Base-by-base conservation (phyloP, 37 sponge, comb jelly and placozoan species). In the Crambe crambe region DNA sequence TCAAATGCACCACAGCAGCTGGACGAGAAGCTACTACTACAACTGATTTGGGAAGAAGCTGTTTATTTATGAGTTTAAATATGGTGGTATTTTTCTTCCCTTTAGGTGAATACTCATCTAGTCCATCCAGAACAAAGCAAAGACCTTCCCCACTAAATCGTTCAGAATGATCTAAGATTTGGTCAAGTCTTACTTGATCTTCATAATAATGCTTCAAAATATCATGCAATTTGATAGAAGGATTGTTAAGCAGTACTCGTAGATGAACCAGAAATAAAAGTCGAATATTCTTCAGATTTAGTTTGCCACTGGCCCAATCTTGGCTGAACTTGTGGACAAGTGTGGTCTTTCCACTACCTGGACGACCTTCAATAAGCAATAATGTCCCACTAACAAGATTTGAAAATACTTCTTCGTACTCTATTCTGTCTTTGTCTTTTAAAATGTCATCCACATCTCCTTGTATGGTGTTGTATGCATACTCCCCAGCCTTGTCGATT, bases 291-390 rank as follows among this genome's bases (percentile, higher is more conserved):
- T 30, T 54, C 12, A 79, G 54, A n/a, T n/a, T n/a, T 3, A 68
- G 25, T 0, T 42, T 22, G 17, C n/a, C 41, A 4, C 67, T 68
- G 5, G 51, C 68, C 79, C 79, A 79, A 35, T 79, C 79, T n/a
- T 18, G 27, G 34, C 68, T 42, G 15, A 68, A 21, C 22, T 68
- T 79, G 36, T 79, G 31, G 43, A 79, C 34, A 27, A 79, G 68
- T 0, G 79, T 79, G 36, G 79, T 79, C 37, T 79, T 79, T 17
- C 79, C 79, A 12, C 68, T 64, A 21, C 79, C 79, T 31, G 79
- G 79, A 20, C 68, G 31, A 20, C 78, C 78, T 27, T 77, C 78
- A 30, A 77, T 15, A 15, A 77, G 25, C 22, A 77, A 3, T 42
- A 42, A 15, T 1, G 37, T 21, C 18, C 75, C 75, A 21, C 25